A percentile compares a stretch with the other conserved stretches of the same genome.
These are phyloP conservation scores for Enteromius mattozi DNA, from an alignment of 2,797 vertebrate species.

Conservation along the genomic window DNA sequence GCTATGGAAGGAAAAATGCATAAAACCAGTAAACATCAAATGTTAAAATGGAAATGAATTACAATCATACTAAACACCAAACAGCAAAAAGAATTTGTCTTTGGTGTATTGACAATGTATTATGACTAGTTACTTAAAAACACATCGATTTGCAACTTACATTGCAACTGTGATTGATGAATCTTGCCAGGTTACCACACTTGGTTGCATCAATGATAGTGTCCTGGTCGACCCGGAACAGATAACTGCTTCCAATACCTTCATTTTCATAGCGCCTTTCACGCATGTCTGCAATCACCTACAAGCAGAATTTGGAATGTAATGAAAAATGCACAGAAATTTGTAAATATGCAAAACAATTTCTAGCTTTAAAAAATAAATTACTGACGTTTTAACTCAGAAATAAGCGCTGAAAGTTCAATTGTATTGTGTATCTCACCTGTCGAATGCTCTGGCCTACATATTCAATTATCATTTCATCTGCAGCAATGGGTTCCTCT, in stretches of 20 bases:
- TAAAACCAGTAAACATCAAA: slow-evolving; percentile 1
- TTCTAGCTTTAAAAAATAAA: neutral
- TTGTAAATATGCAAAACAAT: neutral
- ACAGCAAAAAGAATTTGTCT: neutral
- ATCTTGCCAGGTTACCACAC: slow-evolving; percentile 92
- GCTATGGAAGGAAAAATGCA: slow-evolving; percentile 75
- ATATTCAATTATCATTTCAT: slow-evolving; percentile 99
- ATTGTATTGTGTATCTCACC: slow-evolving; percentile 74
- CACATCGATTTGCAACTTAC: slow-evolving; percentile 75
- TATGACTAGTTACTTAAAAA: neutral
- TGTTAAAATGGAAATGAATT: neutral
- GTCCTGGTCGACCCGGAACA: slow-evolving; percentile 95
- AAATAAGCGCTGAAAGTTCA: neutral
- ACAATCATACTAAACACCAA: neutral
- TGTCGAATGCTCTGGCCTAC: slow-evolving; percentile 98
- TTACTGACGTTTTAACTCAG: neutral
- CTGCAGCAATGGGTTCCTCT: slow-evolving; percentile 95
- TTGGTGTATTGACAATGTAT: neutral
- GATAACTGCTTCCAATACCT: slow-evolving; percentile 97
- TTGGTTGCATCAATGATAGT: slow-evolving; percentile 98
- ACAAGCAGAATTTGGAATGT: neutral
- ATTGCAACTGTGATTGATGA: slow-evolving; percentile 98
- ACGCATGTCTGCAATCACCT: slow-evolving; percentile 96
- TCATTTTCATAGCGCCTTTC: slow-evolving; percentile 94
- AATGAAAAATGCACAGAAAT: neutral